phyloP scores from a whole-genome alignment of 2,113 vertebrate genomes.

The Pelecanus crispus region DNA sequence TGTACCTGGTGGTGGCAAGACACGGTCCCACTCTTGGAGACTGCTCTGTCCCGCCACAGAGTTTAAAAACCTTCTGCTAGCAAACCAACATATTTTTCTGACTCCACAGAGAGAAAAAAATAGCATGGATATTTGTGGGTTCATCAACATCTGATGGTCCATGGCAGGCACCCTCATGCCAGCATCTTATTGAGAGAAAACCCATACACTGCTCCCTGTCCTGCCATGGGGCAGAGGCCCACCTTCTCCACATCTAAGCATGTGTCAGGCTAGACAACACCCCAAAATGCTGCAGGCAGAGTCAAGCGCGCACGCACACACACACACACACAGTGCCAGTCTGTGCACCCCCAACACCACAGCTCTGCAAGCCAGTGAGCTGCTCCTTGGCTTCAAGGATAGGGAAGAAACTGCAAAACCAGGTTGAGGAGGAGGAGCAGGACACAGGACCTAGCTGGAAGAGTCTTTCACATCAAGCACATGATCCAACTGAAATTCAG shows the following conservation, averaged over 20 bases:
- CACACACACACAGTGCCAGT: background rate
- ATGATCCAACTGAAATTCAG: background rate
- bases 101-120: background rate
- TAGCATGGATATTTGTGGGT: background rate
- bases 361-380: background rate
- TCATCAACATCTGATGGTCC: background rate
- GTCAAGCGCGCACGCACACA: background rate
- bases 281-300: background rate
- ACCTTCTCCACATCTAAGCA: background rate
- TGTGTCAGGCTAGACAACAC: background rate
- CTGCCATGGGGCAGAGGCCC: background rate
- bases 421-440: background rate
- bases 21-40: background rate
- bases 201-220: background rate
- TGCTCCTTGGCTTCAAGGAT: background rate
- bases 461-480: background rate
- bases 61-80: background rate
- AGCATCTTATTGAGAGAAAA: background rate
- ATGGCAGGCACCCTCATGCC: background rate
- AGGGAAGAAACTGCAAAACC: background rate
- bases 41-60: background rate
- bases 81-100: background rate
- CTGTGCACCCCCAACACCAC: background rate
- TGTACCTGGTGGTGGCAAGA: background rate
- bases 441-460: background rate